Base-by-base conservation (phyloP, 2,888 invertebrate species). In the Leucoptera coffeella region DNA sequence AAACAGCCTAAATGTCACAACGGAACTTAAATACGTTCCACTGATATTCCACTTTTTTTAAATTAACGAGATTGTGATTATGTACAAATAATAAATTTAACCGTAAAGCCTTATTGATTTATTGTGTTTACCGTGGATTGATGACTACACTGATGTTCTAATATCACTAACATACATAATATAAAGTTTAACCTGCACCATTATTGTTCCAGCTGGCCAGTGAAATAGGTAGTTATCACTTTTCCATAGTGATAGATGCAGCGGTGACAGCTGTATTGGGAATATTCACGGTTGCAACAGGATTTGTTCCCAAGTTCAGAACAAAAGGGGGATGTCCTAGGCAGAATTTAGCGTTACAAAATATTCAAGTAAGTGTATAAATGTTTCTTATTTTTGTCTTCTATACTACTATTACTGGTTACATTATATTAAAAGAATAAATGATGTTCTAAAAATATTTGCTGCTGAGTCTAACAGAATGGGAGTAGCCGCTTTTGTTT, bases 261-360 rank as follows among this genome's bases (percentile, higher is more conserved):
- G 91, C 90, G 0, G 86, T 97, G 3, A 80, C 80, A 24, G 86
- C 93, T 0, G 75, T 94, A 3, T 51, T 97, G 10, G 82, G 81
- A 4, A 88, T 96, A 32, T 95, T 96, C 49, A 84, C 86, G 9
- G 64, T 82, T 1, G 81, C 85, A 0, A 86, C 91, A 0, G 83
- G 85, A 0, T 48, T 86, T 1, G 78, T 85, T 27, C 95, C 95
- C 0, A 85, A 83, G 51, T 95, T 92, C 48, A 78, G 82, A 23
- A 75, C 74, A 10, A 81, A 84, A 30, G 94, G 94, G 1, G 94
- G 95, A 1, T 89, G 90, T 40, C 78, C 85, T 0, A 71, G 95
- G 20, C 96, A 97, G 58, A 94, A 93, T 50, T 71, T 96, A 26
- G 97, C 97, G 0, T 58, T 99, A 31, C 97, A 99, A 60, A 99